These are phyloP conservation scores for Danaus plexippus DNA, from an alignment of 1,140 invertebrate species.

Conservation along the genomic window DNA sequence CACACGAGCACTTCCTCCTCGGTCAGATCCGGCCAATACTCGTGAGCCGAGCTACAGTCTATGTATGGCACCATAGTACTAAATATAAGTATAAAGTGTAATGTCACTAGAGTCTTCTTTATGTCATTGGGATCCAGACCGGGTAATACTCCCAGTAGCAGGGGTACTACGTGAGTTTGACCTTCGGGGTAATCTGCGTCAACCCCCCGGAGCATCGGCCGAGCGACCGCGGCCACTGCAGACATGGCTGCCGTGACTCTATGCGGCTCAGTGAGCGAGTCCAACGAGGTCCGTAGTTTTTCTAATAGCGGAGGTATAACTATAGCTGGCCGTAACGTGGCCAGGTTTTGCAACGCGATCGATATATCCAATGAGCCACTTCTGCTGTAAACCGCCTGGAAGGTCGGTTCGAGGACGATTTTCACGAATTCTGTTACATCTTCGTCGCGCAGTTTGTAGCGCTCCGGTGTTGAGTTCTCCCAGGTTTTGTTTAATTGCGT, in stretches of 20 bases:
- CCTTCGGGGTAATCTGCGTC: constrained; percentile 81
- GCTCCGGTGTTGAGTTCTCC: constrained; percentile 78
- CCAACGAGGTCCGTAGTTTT: constrained; percentile 82
- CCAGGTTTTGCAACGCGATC: constrained; percentile 81
- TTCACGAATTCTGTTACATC: constrained; percentile 90
- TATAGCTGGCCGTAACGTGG: constrained; percentile 84
- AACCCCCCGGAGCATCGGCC: constrained; percentile 78
- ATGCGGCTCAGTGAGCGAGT: constrained; percentile 91
- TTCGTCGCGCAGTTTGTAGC: constrained; percentile 82
- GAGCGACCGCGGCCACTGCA: constrained; percentile 80
- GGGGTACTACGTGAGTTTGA: constrained; percentile 83
- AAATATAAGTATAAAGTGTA: constrained; percentile 85
- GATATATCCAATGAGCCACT: constrained; percentile 77
- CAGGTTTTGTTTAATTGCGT: constrained; percentile 71
- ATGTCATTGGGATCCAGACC: constrained; percentile 94
- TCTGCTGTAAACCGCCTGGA: constrained; percentile 85
- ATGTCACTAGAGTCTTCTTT: constrained; percentile 84
- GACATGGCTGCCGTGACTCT: constrained; percentile 86
- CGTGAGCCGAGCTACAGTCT: constrained; percentile 84
- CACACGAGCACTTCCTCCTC: constrained; percentile 85
- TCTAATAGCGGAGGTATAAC: constrained; percentile 89
- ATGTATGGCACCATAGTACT: constrained; percentile 84
- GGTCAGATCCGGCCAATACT: constrained; percentile 78
- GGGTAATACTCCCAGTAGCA: constrained; percentile 85
- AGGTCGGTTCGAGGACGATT: constrained; percentile 77